phyloP scores from a whole-genome alignment of 2,888 invertebrate species.

The Sisyra terminalis region DNA sequence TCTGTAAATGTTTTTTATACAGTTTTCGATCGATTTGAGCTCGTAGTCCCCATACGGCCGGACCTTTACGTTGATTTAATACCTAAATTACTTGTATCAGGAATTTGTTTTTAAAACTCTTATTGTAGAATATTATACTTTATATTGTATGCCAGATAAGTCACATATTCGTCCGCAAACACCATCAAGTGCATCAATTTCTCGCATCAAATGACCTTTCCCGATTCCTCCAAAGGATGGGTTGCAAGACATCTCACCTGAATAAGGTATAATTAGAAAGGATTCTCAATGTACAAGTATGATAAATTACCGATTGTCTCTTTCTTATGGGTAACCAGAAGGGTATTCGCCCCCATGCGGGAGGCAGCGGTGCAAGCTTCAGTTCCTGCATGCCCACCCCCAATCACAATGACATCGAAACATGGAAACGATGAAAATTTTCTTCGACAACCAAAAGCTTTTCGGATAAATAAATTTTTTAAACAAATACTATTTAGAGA shows the following conservation, averaged over 20 bases:
- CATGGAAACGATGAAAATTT: no score
- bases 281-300: not conserved
- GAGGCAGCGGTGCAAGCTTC: conserved; percentile 75
- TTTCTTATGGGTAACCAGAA: conserved; percentile 70
- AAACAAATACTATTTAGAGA: no score
- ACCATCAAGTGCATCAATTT: conserved; percentile 79
- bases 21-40: conserved; percentile 75
- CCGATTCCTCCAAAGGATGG: conserved; percentile 88
- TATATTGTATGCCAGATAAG: conserved; percentile 63
- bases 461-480: no score
- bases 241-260: conserved; percentile 87
- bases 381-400: conserved; percentile 83
- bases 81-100: conserved; percentile 22
- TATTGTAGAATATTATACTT: conserved; percentile 24
- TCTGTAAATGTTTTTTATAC: conserved; percentile 61
- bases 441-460: no score
- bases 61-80: conserved; percentile 65
- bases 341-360: conserved; percentile 62
- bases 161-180: conserved; percentile 69
- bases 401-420: conserved; percentile 68
- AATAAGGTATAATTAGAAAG: conserved; percentile 11
- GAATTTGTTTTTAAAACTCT: not conserved
- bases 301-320: conserved; percentile 50
- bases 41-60: conserved; percentile 77
- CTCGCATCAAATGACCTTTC: conserved; percentile 75